Base-by-base conservation (phyloP, 2,113 vertebrate species). In the Lathamus discolor region DNA sequence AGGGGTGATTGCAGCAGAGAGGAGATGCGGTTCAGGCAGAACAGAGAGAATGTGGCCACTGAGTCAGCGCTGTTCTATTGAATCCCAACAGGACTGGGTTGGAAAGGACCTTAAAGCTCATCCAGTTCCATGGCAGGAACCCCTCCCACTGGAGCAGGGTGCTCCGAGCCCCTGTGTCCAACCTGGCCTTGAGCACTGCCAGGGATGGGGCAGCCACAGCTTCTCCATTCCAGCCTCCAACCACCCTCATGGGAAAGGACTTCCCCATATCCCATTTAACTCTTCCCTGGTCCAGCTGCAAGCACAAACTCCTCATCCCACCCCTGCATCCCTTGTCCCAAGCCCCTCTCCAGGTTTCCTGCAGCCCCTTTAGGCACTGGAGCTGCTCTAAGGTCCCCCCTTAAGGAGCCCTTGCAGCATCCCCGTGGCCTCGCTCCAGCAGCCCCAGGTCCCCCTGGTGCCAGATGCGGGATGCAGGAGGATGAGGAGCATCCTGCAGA, bases 41-140 rank as follows among this genome's bases (percentile, higher is more conserved):
- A 13, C 11, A 19, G 28, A 0, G 8, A 55, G 27, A 15, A 49
- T 43, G 4, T 13, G 6, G 17, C 48, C 31, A 3, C n/a, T 6
- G 1, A 3, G 13, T 3, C 12, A 2, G 4, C 0, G 43, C 48
- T 7, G 19, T 1, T 9, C 35, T 33, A 23, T 3, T 7, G 13
- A 22, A 15, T 59, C 57, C 57, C 57, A 59, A 14, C 33, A 2
- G 6, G n/a, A n/a, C 3, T 7, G 57, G 57, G 57, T 10, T 59
- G 57, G 33, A 59, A 23, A n/a, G 57, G 55, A 22, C 19, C 31
- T 22, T 13, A 57, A 57, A 59, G 20, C 33, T 10, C 20, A 10
- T n/a, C 57, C 55, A 14, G 55, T 6, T 33, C 55, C 55, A 57
- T 0, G 1, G 49, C 31, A 33, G 1, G 20, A 19, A 6, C 20